phyloP scores from a whole-genome alignment of 2,888 invertebrate species.

The Steinernema hermaphroditum region DNA sequence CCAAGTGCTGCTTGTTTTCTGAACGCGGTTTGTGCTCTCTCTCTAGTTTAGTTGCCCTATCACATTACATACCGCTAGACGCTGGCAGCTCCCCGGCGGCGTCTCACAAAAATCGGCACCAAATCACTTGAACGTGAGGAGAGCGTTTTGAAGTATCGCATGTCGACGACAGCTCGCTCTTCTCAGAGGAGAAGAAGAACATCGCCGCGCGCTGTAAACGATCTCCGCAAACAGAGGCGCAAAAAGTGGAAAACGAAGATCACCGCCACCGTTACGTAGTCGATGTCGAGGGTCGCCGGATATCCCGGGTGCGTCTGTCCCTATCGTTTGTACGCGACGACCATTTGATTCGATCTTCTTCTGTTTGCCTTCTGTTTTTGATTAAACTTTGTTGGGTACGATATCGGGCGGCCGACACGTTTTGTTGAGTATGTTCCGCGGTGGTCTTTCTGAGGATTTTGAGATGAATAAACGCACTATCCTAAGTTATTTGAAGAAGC shows the following conservation, averaged over 20 bases:
- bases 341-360: not conserved
- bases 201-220: not conserved
- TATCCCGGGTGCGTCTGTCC: too few species aligned
- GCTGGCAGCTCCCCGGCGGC: too few species aligned
- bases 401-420: not conserved
- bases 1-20: too few species aligned
- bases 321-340: not conserved
- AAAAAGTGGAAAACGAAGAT: not conserved
- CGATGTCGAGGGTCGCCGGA: not conserved
- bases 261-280: too few species aligned
- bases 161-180: not conserved
- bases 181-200: not conserved
- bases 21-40: too few species aligned
- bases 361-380: slow-evolving; percentile 4
- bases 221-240: not conserved
- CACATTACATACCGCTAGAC: too few species aligned
- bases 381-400: not conserved
- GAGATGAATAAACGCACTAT: too few species aligned
- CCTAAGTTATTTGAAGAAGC: too few species aligned
- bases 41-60: too few species aligned
- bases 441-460: not conserved
- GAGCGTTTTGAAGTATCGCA: slow-evolving; percentile 4
- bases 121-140: slow-evolving; percentile 2
- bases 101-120: too few species aligned
- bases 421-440: not conserved